Percentiles rank a stretch among this genome's conserved stretches.
phyloP scores from a whole-genome alignment of 2,888 invertebrate species.

The Ethmia dodecea region DNA sequence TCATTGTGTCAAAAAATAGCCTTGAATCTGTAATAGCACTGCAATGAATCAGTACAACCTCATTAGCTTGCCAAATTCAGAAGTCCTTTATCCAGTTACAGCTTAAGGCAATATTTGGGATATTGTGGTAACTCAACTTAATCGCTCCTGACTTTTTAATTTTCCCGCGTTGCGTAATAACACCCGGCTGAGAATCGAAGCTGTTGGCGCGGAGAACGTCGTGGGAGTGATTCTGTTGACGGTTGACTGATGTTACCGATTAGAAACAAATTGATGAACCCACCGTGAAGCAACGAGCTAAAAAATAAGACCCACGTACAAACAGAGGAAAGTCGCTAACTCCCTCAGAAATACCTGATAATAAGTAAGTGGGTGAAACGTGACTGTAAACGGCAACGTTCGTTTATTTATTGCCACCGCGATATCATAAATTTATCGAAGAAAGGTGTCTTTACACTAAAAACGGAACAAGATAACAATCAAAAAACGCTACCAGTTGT shows the following conservation, averaged over 20 bases:
- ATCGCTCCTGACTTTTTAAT: conserved; percentile 42
- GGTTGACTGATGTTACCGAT: conserved; percentile 71
- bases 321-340: no score
- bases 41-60: conserved; percentile 31
- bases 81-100: no score
- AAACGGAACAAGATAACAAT: conserved; percentile 25
- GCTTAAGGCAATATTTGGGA: conserved; percentile 4
- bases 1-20: conserved; percentile 30
- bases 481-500: conserved; percentile 24
- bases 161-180: conserved; percentile 38
- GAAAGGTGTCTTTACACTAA: conserved; percentile 18
- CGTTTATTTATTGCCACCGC: no score
- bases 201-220: conserved; percentile 41
- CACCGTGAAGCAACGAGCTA: conserved; percentile 36
- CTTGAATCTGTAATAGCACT: conserved; percentile 30
- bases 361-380: no score
- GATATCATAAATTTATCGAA: conserved; percentile 20
- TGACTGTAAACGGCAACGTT: no score
- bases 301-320: no score
- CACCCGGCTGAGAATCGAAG: conserved; percentile 40
- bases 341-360: no score
- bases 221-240: conserved; percentile 60
- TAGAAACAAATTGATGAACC: conserved; percentile 49
- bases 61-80: conserved; percentile 33
- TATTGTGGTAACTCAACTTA: not conserved